phyloP scores from a whole-genome alignment of 2,113 vertebrate species.

The Saguinus midas region DNA sequence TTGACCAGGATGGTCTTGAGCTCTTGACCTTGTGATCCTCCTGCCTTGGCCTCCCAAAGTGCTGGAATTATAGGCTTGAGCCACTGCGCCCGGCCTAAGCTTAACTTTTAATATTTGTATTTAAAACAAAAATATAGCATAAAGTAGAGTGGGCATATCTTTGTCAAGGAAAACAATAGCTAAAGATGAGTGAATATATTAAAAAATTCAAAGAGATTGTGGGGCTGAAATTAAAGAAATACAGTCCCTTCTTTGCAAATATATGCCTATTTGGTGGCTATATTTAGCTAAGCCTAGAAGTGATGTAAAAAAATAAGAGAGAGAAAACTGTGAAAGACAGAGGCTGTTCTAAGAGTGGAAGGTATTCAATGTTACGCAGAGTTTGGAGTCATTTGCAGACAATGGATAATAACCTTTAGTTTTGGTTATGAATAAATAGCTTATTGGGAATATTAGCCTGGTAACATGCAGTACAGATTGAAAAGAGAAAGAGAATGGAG shows the following conservation, averaged over 20 bases:
- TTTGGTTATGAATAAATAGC: background rate
- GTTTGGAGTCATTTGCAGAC: background rate
- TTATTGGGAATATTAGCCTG: background rate
- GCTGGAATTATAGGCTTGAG: too few relatives aligned
- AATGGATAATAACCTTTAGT: background rate
- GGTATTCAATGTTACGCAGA: background rate
- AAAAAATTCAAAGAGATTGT: background rate
- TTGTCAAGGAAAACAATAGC: background rate
- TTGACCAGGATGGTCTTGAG: too few relatives aligned
- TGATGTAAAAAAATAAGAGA: background rate
- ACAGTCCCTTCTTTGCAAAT: background rate
- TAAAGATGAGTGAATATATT: background rate
- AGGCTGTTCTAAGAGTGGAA: background rate
- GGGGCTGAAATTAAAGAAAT: background rate
- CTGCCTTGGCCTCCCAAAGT: too few relatives aligned
- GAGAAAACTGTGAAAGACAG: background rate
- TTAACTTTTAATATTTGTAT: background rate
- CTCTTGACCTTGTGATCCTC: too few relatives aligned
- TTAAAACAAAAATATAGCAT: background rate
- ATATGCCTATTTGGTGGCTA: background rate
- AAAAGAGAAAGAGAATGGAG: background rate
- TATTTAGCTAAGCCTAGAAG: background rate
- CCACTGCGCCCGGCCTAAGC: too few relatives aligned
- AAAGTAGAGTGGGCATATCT: background rate
- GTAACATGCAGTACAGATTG: background rate